Evolutionary conservation across 2,113 vertebrate species (phyloP).

Genomic region (Rhagologus leucostigma): DNA sequence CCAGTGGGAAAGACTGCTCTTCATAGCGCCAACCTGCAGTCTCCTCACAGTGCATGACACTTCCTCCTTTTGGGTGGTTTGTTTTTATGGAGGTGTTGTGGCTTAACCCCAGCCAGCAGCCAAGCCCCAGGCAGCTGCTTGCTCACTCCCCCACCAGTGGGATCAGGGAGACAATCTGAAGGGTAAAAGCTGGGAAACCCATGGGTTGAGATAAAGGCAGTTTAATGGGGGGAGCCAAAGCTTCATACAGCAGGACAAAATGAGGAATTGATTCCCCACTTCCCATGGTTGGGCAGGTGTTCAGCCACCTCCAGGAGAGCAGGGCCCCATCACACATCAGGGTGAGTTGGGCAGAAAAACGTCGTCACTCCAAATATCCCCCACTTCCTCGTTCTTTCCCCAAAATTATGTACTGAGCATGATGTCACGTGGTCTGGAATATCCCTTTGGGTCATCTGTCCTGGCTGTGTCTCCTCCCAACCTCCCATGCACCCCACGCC

Average conservation of each 20-base stretch:
- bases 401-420: fast-evolving
- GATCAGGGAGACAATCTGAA: background rate
- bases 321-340: fast-evolving
- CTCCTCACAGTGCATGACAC: fast-evolving
- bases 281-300: fast-evolving
- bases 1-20: background rate
- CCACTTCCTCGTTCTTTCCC: background rate
- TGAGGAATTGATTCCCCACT: background rate
- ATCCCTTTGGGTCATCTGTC: background rate
- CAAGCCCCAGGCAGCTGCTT: background rate
- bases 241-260: background rate
- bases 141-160: background rate
- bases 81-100: background rate
- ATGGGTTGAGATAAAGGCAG: fast-evolving
- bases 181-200: background rate
- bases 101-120: background rate
- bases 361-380: background rate
- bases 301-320: background rate
- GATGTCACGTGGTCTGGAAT: background rate
- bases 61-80: background rate
- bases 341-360: background rate
- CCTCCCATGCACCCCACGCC: fast-evolving
- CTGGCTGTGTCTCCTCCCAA: background rate
- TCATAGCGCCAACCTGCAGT: background rate
- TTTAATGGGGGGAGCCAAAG: background rate